Evolutionary conservation across 2,113 vertebrate species (phyloP).

Genomic region (Cygnus atratus): DNA sequence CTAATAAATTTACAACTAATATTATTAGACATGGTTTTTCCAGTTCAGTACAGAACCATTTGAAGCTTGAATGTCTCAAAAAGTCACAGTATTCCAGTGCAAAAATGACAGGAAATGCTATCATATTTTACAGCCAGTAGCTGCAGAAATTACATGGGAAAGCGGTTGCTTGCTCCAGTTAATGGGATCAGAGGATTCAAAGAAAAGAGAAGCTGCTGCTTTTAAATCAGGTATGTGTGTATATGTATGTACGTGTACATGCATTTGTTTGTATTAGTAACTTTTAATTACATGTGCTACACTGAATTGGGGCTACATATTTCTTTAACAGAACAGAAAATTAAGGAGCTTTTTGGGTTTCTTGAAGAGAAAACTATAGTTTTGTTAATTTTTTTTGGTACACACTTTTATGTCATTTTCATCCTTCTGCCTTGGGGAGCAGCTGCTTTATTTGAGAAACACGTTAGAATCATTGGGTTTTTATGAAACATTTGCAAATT

Average conservation of each 20-base stretch:
- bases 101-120: constrained; percentile 10
- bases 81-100: background rate
- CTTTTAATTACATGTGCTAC: background rate
- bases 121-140: constrained; percentile 73
- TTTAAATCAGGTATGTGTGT: constrained; percentile 57
- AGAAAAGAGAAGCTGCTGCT: constrained; percentile 63
- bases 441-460: background rate
- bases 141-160: constrained; percentile 58
- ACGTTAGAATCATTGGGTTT: background rate
- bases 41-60: background rate
- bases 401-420: background rate
- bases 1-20: background rate
- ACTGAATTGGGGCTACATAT: background rate
- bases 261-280: background rate
- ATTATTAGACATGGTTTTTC: background rate
- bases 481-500: background rate
- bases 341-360: background rate
- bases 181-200: constrained; percentile 26
- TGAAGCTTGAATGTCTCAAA: background rate
- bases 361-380: background rate
- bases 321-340: background rate
- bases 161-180: constrained; percentile 33
- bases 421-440: background rate
- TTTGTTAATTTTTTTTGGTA: background rate
- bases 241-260: background rate